phyloP scores from a whole-genome alignment of 2,888 invertebrate species.

The Parnassius smintheus region DNA sequence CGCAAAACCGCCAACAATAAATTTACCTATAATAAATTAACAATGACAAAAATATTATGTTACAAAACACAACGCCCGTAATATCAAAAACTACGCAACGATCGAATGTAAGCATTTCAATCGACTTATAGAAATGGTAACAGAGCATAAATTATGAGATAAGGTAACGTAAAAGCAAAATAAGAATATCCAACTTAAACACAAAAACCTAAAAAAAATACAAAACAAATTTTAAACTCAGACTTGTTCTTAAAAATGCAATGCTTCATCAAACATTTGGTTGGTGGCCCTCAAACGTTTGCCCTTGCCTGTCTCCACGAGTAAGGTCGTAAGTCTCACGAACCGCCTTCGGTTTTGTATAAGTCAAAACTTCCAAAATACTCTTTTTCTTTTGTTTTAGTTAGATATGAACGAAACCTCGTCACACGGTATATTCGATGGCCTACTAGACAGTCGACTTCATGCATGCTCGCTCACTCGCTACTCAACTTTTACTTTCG shows the following conservation, averaged over 20 bases:
- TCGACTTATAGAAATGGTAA: slow-evolving; percentile 63
- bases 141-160: slow-evolving; percentile 58
- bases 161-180: slow-evolving; percentile 53
- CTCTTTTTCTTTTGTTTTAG: slow-evolving; percentile 38
- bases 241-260: slow-evolving; percentile 61
- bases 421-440: slow-evolving; percentile 46
- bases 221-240: slow-evolving; percentile 59
- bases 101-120: slow-evolving; percentile 33
- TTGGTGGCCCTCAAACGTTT: slow-evolving; percentile 51
- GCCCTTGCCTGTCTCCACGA: slow-evolving; percentile 42
- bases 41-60: slow-evolving; percentile 32
- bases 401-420: slow-evolving; percentile 30
- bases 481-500: slow-evolving; percentile 47
- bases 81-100: slow-evolving; percentile 38
- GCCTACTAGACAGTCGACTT: slow-evolving; percentile 27
- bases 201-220: slow-evolving; percentile 54
- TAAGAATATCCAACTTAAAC: slow-evolving; percentile 48
- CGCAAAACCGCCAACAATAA: slow-evolving; percentile 38
- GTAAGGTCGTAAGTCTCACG: slow-evolving; percentile 40
- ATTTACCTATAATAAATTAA: slow-evolving; percentile 41
- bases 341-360: slow-evolving; percentile 31
- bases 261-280: slow-evolving; percentile 57
- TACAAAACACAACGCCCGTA: slow-evolving; percentile 39
- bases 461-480: slow-evolving; percentile 36
- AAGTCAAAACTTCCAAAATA: slow-evolving; percentile 36